A percentile compares a stretch with the other conserved stretches of the same genome.
Conservation (phyloP, 1,140 invertebrate species). For the Paralvinella palmiformis region DNA sequence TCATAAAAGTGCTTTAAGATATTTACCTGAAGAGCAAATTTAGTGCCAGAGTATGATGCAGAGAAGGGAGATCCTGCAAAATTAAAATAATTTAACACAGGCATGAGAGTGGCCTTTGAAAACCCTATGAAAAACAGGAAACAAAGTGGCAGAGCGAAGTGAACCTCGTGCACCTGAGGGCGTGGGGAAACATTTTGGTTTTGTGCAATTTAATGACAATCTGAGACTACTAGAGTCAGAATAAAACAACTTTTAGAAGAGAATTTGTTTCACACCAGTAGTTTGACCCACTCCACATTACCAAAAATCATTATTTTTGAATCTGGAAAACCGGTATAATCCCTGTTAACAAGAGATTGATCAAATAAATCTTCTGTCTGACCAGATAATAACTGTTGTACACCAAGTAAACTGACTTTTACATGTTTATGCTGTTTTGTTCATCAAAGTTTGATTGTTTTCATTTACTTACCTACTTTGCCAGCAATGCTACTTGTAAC, state of each 20-base stretch:
- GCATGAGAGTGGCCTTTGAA: no score
- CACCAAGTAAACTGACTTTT: neutral
- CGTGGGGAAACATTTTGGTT: neutral
- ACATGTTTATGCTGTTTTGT: neutral
- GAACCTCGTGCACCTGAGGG: neutral
- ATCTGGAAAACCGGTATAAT: neutral
- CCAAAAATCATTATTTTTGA: neutral
- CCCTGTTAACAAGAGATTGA: neutral
- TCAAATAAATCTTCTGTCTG: neutral
- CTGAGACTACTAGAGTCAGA: no score
- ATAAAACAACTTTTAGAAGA: neutral
- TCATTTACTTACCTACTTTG: conserved; percentile 48
- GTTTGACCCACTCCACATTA: neutral
- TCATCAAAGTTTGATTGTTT: neutral
- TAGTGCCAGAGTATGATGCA: conserved; percentile 69
- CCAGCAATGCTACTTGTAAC: conserved; percentile 70
- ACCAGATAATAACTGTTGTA: neutral
- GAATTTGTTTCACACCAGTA: neutral
- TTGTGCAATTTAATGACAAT: neutral
- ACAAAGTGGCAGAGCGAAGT: neutral
- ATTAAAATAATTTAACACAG: conserved; percentile 8
- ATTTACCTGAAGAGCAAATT: conserved; percentile 74
- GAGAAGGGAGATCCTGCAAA: conserved; percentile 62
- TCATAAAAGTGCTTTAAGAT: neutral
- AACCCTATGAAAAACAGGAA: neutral